Percentiles rank a stretch among this genome's conserved stretches.
phyloP scores from a whole-genome alignment of 2,113 vertebrate species.

The Entomyzon cyanotis region DNA sequence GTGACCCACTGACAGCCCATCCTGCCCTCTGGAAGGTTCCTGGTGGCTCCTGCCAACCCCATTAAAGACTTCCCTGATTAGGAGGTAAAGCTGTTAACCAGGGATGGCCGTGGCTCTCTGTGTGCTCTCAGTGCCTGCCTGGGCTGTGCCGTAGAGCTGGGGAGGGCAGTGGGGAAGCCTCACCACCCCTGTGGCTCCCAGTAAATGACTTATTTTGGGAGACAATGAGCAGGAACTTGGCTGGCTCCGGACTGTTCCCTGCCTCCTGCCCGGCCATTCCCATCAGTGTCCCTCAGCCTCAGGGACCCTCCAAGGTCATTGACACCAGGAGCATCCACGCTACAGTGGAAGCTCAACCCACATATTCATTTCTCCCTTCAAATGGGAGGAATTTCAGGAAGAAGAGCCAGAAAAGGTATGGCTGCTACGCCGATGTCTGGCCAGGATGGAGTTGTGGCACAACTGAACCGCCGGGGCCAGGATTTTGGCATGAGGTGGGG shows the following conservation, averaged over 20 bases:
- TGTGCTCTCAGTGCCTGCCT: fast-evolving
- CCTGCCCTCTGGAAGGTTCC: background rate
- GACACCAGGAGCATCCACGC: fast-evolving
- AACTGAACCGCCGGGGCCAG: fast-evolving
- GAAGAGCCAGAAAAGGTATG: background rate
- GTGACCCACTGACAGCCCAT: fast-evolving
- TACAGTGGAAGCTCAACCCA: background rate
- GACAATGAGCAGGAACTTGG: background rate
- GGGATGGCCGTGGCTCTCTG: background rate
- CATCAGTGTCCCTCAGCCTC: fast-evolving
- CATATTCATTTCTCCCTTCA: fast-evolving
- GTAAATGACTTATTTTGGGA: background rate
- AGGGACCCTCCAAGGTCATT: background rate
- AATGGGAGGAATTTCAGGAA: background rate
- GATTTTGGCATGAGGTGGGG: background rate
- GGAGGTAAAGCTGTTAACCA: background rate
- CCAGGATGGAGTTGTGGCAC: background rate
- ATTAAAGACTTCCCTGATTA: background rate
- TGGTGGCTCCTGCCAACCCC: background rate
- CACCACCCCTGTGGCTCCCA: background rate
- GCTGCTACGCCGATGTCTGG: fast-evolving
- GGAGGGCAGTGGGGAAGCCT: background rate
- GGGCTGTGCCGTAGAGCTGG: background rate
- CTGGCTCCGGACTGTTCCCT: background rate
- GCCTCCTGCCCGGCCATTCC: fast-evolving